These are phyloP conservation scores for Scrobipalpa atriplicella DNA, from an alignment of 2,888 invertebrate genomes.

Conservation along the genomic window DNA sequence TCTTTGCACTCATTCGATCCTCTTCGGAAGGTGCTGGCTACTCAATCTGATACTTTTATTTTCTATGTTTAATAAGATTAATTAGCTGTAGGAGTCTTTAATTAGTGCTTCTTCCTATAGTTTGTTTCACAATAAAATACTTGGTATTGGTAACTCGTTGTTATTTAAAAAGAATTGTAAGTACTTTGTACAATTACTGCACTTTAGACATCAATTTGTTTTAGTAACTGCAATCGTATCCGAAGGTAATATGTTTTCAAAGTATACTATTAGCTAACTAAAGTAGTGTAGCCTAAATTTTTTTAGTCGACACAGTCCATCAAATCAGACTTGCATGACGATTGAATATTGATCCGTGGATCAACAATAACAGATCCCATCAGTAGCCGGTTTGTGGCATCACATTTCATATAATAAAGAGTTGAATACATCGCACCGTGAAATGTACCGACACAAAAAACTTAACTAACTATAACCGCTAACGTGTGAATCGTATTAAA, in stretches of 20 bases:
- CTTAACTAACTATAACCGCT: slow-evolving; percentile 81
- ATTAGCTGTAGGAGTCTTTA: slow-evolving; percentile 69
- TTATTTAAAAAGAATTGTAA: not conserved
- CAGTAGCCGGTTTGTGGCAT: slow-evolving; percentile 78
- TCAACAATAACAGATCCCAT: slow-evolving; percentile 81
- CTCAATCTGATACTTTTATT: slow-evolving; percentile 66
- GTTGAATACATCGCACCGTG: slow-evolving; percentile 80
- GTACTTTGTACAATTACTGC: not conserved
- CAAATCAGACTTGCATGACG: slow-evolving; percentile 68
- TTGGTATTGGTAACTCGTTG: not conserved
- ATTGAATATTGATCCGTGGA: slow-evolving; percentile 82
- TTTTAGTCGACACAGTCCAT: slow-evolving; percentile 61
- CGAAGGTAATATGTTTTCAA: not conserved
- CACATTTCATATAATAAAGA: slow-evolving; percentile 81
- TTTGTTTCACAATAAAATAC: slow-evolving; percentile 3
- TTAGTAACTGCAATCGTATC: not conserved
- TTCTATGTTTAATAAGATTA: slow-evolving; percentile 56
- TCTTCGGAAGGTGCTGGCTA: slow-evolving; percentile 61
- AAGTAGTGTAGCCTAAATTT: slow-evolving; percentile 60
- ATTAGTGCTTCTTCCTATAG: slow-evolving; percentile 58
- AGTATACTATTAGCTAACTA: slow-evolving; percentile 42
- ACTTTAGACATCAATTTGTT: not conserved
- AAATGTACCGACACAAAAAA: slow-evolving; percentile 80
- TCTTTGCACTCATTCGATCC: slow-evolving; percentile 64
- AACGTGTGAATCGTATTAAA: slow-evolving; percentile 83